phyloP scores from a whole-genome alignment of 2,888 invertebrate genomes.

The Odontomyia ornata region DNA sequence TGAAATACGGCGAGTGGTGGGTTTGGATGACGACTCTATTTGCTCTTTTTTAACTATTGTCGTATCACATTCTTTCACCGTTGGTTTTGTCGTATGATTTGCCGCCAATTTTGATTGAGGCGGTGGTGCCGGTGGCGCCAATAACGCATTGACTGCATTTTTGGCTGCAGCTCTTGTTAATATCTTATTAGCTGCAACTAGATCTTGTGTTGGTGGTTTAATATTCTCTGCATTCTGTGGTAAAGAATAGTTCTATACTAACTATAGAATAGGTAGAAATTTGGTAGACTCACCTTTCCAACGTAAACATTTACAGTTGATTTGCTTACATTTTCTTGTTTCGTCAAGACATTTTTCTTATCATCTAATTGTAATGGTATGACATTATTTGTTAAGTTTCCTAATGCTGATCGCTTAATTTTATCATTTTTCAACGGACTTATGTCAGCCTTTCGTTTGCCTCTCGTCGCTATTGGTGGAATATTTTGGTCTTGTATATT shows the following conservation, averaged over 20 bases:
- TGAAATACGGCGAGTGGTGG: conserved; percentile 68
- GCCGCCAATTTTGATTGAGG: conserved; percentile 22
- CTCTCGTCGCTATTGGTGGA: conserved; percentile 58
- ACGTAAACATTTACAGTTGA: conserved; percentile 17
- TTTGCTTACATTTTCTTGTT: conserved; percentile 54
- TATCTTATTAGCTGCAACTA: conserved; percentile 53
- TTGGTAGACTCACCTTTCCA: conserved; percentile 18
- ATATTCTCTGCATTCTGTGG: conserved; percentile 59
- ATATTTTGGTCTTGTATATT: conserved; percentile 59
- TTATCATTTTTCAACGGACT: conserved; percentile 80
- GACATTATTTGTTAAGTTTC: conserved; percentile 79
- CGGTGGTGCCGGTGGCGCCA: conserved; percentile 58
- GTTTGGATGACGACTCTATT: conserved; percentile 57
- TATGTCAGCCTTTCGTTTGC: conserved; percentile 83
- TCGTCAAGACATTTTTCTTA: conserved; percentile 56
- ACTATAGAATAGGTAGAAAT: too few species aligned
- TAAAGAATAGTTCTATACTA: conserved; percentile 48
- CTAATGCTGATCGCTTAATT: conserved; percentile 84
- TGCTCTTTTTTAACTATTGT: conserved; percentile 61
- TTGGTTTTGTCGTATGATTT: not conserved
- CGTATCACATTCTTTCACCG: conserved; percentile 63
- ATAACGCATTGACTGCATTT: conserved; percentile 60
- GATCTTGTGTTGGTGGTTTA: conserved; percentile 53
- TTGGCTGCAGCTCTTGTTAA: conserved; percentile 59
- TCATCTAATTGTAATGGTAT: conserved; percentile 45